phyloP scores from a whole-genome alignment of 2,797 vertebrate species.

The Galago senegalensis region DNA sequence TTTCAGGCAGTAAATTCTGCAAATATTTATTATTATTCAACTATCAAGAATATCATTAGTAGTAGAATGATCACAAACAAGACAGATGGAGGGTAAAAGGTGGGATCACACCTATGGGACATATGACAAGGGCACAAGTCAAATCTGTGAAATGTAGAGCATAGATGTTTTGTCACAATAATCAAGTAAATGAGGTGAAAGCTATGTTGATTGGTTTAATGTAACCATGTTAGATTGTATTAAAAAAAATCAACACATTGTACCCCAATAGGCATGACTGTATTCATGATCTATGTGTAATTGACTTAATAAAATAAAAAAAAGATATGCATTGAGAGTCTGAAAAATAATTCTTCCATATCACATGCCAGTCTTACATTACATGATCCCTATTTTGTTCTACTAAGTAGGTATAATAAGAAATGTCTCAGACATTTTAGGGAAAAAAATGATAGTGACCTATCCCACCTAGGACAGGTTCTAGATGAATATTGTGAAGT shows the following conservation, averaged over 20 bases:
- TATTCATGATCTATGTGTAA: too few species aligned
- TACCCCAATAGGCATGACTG: too few species aligned
- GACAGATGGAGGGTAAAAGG: too few species aligned
- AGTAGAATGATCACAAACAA: not conserved
- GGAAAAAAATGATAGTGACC: not conserved
- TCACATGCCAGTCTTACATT: not conserved
- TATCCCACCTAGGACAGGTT: not conserved
- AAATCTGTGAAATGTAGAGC: too few species aligned
- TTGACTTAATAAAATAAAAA: too few species aligned
- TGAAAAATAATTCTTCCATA: not conserved
- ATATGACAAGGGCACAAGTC: too few species aligned
- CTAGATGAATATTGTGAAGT: not conserved
- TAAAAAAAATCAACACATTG: too few species aligned
- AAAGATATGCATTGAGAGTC: not conserved
- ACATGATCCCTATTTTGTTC: not conserved
- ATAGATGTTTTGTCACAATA: too few species aligned
- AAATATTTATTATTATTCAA: not conserved
- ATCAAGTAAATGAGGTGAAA: too few species aligned
- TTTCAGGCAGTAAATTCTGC: not conserved
- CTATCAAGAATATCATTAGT: not conserved
- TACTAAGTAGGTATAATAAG: not conserved
- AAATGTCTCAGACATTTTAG: not conserved
- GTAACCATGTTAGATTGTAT: too few species aligned
- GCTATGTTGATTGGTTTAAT: too few species aligned
- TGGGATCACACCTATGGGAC: too few species aligned